Base-by-base conservation (phyloP, 2,113 vertebrate species). In the Motacilla tschutschensis region DNA sequence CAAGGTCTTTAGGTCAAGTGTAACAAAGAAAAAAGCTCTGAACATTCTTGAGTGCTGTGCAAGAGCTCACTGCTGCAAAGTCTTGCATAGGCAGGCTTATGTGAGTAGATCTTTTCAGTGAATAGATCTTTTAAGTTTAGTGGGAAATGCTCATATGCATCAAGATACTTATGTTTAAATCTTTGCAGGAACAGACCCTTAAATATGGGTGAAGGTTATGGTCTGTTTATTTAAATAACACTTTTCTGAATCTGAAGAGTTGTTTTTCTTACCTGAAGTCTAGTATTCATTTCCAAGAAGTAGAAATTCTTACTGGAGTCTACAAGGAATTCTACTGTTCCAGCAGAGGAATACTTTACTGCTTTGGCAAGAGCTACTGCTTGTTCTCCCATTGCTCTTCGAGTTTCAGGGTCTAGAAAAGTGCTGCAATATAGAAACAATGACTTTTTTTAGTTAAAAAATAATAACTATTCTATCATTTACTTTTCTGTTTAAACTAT, bases 251-350 rank as follows among this genome's bases (percentile, higher is more conserved):
- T 65, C 47, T 77, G 90, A 74, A 89, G 41, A 76, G 58, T n/a
- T 91, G 54, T 40, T 85, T 85, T 86, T 88, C 86, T 91, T 95
- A 99, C 99, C 98, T 99, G 99, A 60, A 99, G 97, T 73, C 99
- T 98, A 11, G 99, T 99, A 96, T 99, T 99, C 99, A 99, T 99
- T 97, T 99, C 99, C 81, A 99, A 97, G 93, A 99, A 99, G 95
- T 98, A 99, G 93, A 99, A 99, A 96, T 98, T 99, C 95, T 98
- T 99, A 71, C 93, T 95, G 9, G 99, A 98, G 86, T 99, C 99
- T 75, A 99, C 98, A 86, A 99, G 98, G 92, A 99, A 99, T 97
- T 99, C 99, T 66, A 99, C 99, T 0, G 99, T 99, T 78, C 99
- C 99, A 26, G 99, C 99, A 80, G 99, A 99, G 14, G 98, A 99